Conservation (phyloP, 2,113 vertebrate species). For the Chrysemys picta region DNA sequence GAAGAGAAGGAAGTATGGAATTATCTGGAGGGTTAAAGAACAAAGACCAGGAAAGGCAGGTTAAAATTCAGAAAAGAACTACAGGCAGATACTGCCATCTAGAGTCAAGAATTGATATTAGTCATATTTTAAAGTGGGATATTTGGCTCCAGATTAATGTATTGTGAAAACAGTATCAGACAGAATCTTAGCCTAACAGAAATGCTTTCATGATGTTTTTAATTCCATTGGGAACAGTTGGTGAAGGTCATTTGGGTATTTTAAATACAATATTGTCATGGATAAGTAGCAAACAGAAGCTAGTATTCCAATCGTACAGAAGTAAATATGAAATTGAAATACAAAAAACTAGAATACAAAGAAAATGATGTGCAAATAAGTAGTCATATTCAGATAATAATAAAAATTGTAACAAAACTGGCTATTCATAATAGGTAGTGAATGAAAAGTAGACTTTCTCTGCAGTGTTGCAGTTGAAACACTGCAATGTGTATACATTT, state of each 20-base stretch:
- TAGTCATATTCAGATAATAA: fast-evolving
- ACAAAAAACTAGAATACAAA: neutral
- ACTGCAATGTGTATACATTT: neutral
- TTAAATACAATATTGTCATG: neutral
- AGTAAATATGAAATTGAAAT: neutral
- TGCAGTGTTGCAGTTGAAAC: neutral
- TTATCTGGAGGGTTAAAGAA: constrained; percentile 57
- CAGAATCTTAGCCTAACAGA: neutral
- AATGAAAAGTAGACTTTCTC: neutral
- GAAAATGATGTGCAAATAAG: neutral
- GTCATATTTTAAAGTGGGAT: neutral
- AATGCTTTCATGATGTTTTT: neutral
- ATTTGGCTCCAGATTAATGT: neutral
- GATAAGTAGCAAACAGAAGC: neutral
- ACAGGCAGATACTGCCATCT: constrained; percentile 79
- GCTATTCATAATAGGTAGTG: neutral
- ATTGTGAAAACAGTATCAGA: neutral
- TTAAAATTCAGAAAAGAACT: neutral
- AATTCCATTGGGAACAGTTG: neutral
- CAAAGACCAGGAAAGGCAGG: constrained; percentile 68
- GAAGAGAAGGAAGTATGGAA: constrained; percentile 54
- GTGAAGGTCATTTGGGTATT: neutral
- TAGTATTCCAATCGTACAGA: neutral
- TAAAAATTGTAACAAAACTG: neutral
- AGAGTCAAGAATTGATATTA: constrained; percentile 27